Evolutionary conservation across 2,888 invertebrate species (phyloP).

Genomic region (Caenorhabditis japonica): DNA sequence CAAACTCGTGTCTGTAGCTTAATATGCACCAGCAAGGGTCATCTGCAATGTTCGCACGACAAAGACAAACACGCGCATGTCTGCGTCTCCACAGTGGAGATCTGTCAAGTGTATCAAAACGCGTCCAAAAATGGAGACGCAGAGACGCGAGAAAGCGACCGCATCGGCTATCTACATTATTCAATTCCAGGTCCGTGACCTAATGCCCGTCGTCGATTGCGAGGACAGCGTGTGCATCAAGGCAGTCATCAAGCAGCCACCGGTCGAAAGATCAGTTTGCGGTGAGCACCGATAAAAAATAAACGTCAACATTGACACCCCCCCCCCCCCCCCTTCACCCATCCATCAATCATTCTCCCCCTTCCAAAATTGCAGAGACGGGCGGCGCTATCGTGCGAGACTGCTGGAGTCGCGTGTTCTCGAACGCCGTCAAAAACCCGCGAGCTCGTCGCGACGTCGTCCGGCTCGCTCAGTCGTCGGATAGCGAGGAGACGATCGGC

Average conservation of each 20-base stretch:
- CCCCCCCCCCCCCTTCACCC: slow-evolving; percentile 2
- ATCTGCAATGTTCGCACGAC: no score
- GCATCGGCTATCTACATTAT: no score
- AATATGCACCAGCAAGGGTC: no score
- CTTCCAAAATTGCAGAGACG: slow-evolving; percentile 65
- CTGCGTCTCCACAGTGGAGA: no score
- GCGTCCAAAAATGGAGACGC: no score
- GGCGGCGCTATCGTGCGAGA: slow-evolving; percentile 71
- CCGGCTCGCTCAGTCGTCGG: slow-evolving; percentile 53
- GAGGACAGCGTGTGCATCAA: slow-evolving; percentile 69
- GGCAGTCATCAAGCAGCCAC: slow-evolving; percentile 69
- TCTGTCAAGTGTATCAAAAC: no score
- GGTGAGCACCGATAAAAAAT: no score
- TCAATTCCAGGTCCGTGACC: slow-evolving; percentile 50
- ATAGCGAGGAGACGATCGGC: slow-evolving; percentile 61
- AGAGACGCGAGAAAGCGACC: no score
- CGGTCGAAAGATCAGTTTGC: slow-evolving; percentile 68
- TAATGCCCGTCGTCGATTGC: slow-evolving; percentile 68
- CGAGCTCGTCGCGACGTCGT: slow-evolving; percentile 61
- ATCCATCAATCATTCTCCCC: slow-evolving; percentile 19
- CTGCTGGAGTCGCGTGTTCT: slow-evolving; percentile 72
- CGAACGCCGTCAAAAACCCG: slow-evolving; percentile 44
- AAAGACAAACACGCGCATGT: no score
- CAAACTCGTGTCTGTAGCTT: no score
- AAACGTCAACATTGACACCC: slow-evolving; percentile 6